Conservation (phyloP, 2,113 vertebrate species). For the Glareola pratincola region DNA sequence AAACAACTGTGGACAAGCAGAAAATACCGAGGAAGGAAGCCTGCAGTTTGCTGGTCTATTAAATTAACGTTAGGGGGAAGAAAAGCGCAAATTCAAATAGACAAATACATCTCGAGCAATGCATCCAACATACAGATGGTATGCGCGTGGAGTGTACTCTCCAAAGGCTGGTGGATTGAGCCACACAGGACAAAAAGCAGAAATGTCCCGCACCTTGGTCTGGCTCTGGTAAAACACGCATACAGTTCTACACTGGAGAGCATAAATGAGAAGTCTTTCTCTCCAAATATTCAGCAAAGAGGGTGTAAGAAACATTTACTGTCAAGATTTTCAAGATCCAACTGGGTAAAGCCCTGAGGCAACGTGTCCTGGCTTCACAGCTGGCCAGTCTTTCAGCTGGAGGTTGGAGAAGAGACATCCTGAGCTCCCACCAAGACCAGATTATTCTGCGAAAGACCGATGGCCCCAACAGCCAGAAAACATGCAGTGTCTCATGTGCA, state of each 20-base stretch:
- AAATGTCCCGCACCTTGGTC: neutral
- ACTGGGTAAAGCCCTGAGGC: neutral
- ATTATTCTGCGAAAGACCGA: neutral
- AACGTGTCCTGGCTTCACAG: neutral
- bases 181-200: neutral
- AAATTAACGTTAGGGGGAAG: neutral
- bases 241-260: neutral
- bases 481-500: neutral
- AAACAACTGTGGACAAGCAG: neutral
- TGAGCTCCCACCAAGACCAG: neutral
- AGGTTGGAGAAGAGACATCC: neutral
- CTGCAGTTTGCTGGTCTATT: neutral
- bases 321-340: neutral
- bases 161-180: neutral
- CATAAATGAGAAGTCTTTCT: neutral
- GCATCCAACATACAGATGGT: neutral
- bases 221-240: neutral
- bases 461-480: neutral
- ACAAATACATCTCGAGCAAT: neutral
- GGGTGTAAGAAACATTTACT: neutral
- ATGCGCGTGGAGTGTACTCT: neutral
- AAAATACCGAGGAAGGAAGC: neutral
- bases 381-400: neutral
- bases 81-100: neutral
- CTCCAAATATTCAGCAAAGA: neutral